phyloP scores from a whole-genome alignment of 1,140 invertebrate genomes.

The Spodoptera litura region DNA sequence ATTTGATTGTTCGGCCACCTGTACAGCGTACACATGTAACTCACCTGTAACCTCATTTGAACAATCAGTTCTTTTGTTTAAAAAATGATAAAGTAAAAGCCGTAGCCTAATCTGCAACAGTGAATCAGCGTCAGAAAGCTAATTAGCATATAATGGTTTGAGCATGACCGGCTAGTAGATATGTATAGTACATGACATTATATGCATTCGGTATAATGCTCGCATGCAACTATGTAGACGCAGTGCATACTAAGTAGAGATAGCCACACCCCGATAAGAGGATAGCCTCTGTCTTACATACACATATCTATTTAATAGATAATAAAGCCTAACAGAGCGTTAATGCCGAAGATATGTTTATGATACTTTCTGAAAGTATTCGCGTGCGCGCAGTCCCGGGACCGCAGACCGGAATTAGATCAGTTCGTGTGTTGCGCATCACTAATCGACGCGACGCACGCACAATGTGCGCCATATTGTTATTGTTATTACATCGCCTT shows the following conservation, averaged over 20 bases:
- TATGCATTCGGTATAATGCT: conserved; percentile 64
- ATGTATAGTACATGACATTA: conserved; percentile 44
- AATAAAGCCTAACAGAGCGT: conserved; percentile 62
- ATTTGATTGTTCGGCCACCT: neutral
- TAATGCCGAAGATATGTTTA: conserved; percentile 63
- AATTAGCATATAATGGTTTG: conserved; percentile 76
- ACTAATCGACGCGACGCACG: conserved; percentile 65
- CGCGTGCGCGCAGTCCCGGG: conserved; percentile 32
- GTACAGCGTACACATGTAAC: conserved; percentile 16
- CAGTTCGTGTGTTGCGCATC: conserved; percentile 57
- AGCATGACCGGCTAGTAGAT: conserved; percentile 62
- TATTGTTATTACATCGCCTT: conserved; percentile 79
- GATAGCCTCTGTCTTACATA: conserved; percentile 69
- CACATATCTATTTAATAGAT: conserved; percentile 55
- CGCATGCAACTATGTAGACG: conserved; percentile 73
- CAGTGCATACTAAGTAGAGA: conserved; percentile 78
- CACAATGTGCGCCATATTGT: conserved; percentile 71
- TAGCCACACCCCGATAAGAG: conserved; percentile 81
- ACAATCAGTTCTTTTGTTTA: conserved; percentile 18
- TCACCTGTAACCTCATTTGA: conserved; percentile 19
- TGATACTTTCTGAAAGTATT: conserved; percentile 55
- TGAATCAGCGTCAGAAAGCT: conserved; percentile 66
- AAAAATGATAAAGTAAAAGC: conserved; percentile 44
- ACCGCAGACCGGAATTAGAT: conserved; percentile 58
- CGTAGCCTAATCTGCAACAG: conserved; percentile 60